Percentiles rank a stretch among this genome's conserved stretches.
phyloP scores from a whole-genome alignment of 2,888 invertebrate genomes.

The Ptycholaimellus sp. region DNA sequence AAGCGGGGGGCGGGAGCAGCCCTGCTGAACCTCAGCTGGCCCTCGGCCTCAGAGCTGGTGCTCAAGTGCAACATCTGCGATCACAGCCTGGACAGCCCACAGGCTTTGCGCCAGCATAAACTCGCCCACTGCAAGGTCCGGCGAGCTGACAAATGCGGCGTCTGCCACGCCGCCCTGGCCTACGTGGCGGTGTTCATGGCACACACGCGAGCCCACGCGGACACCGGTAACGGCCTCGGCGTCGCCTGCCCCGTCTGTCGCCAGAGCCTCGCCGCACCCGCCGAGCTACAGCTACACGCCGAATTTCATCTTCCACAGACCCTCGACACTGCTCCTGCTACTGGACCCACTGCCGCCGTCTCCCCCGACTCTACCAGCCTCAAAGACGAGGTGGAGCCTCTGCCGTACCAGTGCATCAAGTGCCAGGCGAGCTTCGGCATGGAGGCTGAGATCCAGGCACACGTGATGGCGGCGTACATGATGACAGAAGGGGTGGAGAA shows the following conservation, averaged over 20 bases:
- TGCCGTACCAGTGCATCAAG: slow-evolving; percentile 34
- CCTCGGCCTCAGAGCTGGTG: background rate
- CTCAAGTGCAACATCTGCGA: slow-evolving; percentile 79
- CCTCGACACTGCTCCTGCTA: background rate
- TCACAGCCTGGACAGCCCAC: slow-evolving; percentile 57
- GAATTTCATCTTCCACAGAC: slow-evolving; percentile 40
- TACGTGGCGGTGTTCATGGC: slow-evolving; percentile 55
- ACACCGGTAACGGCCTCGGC: slow-evolving; percentile 33
- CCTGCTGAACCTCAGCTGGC: background rate
- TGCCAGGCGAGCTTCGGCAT: slow-evolving; percentile 41
- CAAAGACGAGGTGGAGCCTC: background rate
- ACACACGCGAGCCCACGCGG: slow-evolving; percentile 51
- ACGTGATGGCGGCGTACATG: slow-evolving; percentile 37
- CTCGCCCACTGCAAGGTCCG: slow-evolving; percentile 50
- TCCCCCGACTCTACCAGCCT: too few relatives aligned
- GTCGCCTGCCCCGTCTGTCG: slow-evolving; percentile 71
- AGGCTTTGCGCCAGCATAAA: slow-evolving; percentile 67
- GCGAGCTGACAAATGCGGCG: slow-evolving; percentile 55
- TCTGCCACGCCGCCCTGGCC: slow-evolving; percentile 50
- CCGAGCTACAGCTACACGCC: slow-evolving; percentile 67
- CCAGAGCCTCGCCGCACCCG: slow-evolving; percentile 62
- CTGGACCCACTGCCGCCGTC: slow-evolving; percentile 5
- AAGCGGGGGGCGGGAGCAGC: too few relatives aligned
- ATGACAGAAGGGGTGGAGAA: slow-evolving; percentile 36
- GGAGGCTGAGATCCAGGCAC: slow-evolving; percentile 40